Conservation (phyloP, 2,888 invertebrate genomes). For the Galerucella nymphaeae region DNA sequence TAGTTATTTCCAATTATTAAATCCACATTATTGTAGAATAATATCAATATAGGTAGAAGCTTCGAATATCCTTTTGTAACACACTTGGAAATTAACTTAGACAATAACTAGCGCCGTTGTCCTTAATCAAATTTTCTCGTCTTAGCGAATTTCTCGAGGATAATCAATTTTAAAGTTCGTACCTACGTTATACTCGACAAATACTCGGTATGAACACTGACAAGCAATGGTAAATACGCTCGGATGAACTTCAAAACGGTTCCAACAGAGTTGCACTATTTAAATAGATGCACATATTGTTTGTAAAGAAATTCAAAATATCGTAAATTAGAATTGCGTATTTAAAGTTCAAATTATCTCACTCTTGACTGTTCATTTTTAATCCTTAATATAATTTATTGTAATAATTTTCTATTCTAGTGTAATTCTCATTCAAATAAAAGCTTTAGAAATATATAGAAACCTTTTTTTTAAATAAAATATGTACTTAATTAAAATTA, state of each 20-base stretch:
- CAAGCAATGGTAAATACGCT: neutral
- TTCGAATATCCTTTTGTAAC: neutral
- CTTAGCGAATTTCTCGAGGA: neutral
- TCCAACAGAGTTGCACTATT: neutral
- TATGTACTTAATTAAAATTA: no score
- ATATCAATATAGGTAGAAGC: no score
- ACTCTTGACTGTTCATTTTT: no score
- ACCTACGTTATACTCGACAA: neutral
- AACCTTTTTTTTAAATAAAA: no score
- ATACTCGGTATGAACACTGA: slow-evolving; percentile 4
- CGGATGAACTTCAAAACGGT: neutral
- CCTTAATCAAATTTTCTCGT: slow-evolving; percentile 3
- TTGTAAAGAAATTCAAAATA: neutral
- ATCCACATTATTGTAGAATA: no score
- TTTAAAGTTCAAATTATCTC: neutral
- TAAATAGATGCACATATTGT: neutral
- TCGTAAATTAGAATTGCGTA: no score
- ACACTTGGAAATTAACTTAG: neutral
- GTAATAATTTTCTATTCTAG: no score
- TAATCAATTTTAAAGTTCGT: slow-evolving; percentile 6
- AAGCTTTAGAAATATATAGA: no score
- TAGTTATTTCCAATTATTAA: no score
- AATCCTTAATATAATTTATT: no score
- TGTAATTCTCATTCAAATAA: no score
- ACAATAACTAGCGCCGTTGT: neutral